These are phyloP conservation scores for Onychomys leucogaster DNA, from an alignment of 2,797 vertebrate genomes.

Conservation along the genomic window DNA sequence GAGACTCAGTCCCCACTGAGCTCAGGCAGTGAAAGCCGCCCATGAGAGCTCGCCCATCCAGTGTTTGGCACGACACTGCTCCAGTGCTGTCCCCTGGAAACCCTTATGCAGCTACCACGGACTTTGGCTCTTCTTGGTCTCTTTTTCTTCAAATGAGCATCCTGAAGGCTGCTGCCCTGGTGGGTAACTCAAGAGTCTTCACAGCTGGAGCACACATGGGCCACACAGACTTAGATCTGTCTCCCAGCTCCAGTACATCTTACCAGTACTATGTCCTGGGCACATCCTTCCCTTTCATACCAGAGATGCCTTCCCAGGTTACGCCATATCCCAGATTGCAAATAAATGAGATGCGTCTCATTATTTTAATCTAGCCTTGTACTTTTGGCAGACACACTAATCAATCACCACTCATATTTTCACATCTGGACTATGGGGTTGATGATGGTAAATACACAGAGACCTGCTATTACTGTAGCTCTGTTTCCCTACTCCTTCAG, in stretches of 20 bases:
- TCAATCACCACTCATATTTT: background rate
- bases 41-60: background rate
- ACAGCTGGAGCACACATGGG: background rate
- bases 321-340: background rate
- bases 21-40: constrained; percentile 4
- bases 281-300: background rate
- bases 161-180: background rate
- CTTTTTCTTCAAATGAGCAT: background rate
- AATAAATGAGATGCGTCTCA: background rate
- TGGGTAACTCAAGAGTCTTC: background rate
- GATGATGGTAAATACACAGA: background rate
- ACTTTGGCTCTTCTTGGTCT: background rate
- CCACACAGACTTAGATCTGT: background rate
- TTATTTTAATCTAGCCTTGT: background rate
- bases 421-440: background rate
- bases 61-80: background rate
- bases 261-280: background rate
- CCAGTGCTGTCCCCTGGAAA: background rate
- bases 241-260: background rate
- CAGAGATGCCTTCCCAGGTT: background rate
- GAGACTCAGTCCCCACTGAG: background rate
- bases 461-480: background rate
- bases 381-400: background rate
- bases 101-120: background rate
- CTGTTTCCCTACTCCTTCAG: background rate